Evolutionary conservation across 1,140 invertebrate species (phyloP).

Genomic region (Carcinoscorpius rotundicauda): DNA sequence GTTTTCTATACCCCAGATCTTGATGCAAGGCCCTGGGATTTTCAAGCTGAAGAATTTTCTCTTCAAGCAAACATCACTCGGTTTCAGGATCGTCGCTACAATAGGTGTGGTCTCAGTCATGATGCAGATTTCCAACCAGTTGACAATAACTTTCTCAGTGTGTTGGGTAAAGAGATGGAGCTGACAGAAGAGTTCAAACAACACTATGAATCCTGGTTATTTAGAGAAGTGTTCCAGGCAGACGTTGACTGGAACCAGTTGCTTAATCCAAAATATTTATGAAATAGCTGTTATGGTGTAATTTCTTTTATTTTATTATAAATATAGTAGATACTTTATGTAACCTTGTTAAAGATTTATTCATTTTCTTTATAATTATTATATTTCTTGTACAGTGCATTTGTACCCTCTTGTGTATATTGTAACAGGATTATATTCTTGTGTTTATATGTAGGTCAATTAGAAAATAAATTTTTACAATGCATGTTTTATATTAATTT

Average conservation of each 20-base stretch:
- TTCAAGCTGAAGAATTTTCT: conserved; percentile 95
- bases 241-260: conserved; percentile 49
- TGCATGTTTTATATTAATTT: too few species aligned
- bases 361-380: too few species aligned
- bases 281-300: neutral
- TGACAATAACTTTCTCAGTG: conserved; percentile 71
- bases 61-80: conserved; percentile 83
- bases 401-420: too few species aligned
- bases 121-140: conserved; percentile 67
- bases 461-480: too few species aligned
- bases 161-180: conserved; percentile 55
- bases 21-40: conserved; percentile 95
- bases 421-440: too few species aligned
- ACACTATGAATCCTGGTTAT: conserved; percentile 92
- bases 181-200: conserved; percentile 90
- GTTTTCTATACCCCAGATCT: conserved; percentile 49
- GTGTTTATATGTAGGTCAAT: too few species aligned
- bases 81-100: conserved; percentile 87
- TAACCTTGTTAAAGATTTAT: too few species aligned
- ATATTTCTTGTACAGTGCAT: too few species aligned
- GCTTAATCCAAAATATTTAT: conserved; percentile 24
- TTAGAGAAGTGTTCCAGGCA: conserved; percentile 88
- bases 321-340: too few species aligned
- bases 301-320: too few species aligned
- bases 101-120: conserved; percentile 23